Base-by-base conservation (phyloP, 2,888 invertebrate species). In the Perizoma flavofasciatum region DNA sequence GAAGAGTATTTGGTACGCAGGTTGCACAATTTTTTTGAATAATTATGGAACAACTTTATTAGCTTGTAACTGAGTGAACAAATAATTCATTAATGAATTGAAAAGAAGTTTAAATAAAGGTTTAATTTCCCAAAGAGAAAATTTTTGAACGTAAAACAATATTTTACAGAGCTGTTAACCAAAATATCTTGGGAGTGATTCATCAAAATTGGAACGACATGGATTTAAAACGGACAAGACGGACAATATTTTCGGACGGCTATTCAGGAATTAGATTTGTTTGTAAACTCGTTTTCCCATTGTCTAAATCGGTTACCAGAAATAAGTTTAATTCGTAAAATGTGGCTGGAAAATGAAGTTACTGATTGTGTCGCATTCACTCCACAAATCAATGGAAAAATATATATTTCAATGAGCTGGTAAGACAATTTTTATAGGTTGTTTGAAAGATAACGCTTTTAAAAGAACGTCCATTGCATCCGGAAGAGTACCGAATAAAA, bases 121-220 rank as follows among this genome's bases (percentile, higher is more conserved):
- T 61, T 61, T 61, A 59, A 65, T 49, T 22, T 48, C 35, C 22
- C 34, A 37, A 41, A 47, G 48, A 48, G 35, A 37, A 49, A 22
- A 7, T 43, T 50, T 54, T 50, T 8, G 56, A 35, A 22, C 55
- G 41, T 60, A 63, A 59, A 61, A 44, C 56, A 47, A 66, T 63
- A 62, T 61, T 61, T 63, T 61, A 66, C 54, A 45, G 47, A 52
- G 59, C 41, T 60, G 59, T 62, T 51, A 60, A 60, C 37, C 37
- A 7, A 1, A 64, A 60, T 60, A 58, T 61, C 59, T 56, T 45
- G 65, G 63, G 61, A 68, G 58, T 46, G 45, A 68, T 68, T 65
- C 35, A 59, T 68, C 66, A 65, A 46, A 55, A 55, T 46, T 57
- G 41, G 46, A 44, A 59, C 58, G 54, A 33, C 58, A 56, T 50